phyloP scores from a whole-genome alignment of 1,140 invertebrate genomes.

The Bombus turneri region DNA sequence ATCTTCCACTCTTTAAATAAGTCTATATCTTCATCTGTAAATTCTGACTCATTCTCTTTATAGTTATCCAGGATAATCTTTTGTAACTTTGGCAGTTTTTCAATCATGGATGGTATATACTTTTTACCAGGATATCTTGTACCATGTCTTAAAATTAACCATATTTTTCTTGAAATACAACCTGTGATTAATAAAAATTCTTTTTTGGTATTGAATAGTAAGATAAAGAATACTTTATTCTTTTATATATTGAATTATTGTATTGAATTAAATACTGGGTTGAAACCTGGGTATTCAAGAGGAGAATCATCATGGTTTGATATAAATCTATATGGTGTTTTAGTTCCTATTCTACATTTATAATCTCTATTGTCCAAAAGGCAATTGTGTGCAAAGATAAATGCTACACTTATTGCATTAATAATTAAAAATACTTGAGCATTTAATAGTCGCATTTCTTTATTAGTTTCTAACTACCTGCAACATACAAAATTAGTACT shows the following conservation, averaged over 20 bases:
- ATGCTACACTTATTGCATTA: not conserved
- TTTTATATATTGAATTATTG: conserved; percentile 1
- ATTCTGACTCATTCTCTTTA: conserved; percentile 60
- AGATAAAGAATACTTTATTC: not conserved
- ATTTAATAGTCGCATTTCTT: conserved; percentile 1
- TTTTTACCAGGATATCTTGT: conserved; percentile 85
- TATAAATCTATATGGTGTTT: conserved; percentile 85
- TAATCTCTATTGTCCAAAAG: conserved; percentile 49
- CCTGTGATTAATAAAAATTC: conserved; percentile 76
- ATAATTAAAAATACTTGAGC: conserved; percentile 35
- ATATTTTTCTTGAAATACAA: conserved; percentile 85
- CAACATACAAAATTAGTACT: conserved; percentile 4
- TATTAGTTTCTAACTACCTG: not conserved
- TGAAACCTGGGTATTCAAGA: conserved; percentile 82
- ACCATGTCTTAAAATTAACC: conserved; percentile 87
- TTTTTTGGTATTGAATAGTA: not conserved
- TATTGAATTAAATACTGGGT: conserved; percentile 30
- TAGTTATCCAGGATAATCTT: conserved; percentile 82
- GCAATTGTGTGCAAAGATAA: conserved; percentile 27
- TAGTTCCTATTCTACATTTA: conserved; percentile 81
- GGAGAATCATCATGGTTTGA: conserved; percentile 83
- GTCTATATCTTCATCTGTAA: conserved; percentile 75
- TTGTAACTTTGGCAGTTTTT: conserved; percentile 80
- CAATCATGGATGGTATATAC: conserved; percentile 82
- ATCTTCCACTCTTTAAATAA: conserved; percentile 83